phyloP scores from a whole-genome alignment of 1,140 invertebrate species.

The Mizuhopecten yessoensis region DNA sequence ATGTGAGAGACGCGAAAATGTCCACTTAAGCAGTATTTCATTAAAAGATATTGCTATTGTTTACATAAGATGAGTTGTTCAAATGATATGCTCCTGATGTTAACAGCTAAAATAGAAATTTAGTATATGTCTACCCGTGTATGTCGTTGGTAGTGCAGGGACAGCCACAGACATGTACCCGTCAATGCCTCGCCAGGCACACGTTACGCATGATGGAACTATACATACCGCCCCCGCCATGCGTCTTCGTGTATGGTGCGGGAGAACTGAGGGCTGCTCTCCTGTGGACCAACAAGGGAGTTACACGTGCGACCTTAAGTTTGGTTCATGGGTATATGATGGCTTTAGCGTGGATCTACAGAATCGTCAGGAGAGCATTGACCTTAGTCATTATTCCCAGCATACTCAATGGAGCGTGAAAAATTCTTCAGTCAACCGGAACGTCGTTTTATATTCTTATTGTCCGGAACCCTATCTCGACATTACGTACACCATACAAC shows the following conservation, averaged over 20 bases:
- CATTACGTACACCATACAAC: neutral
- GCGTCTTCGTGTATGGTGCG: neutral
- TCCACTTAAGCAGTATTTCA: too few relatives aligned
- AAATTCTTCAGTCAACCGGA: neutral
- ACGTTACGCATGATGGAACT: neutral
- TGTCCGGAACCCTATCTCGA: neutral
- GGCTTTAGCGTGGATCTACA: neutral
- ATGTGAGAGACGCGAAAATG: too few relatives aligned
- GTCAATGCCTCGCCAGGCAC: neutral
- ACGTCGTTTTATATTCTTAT: neutral
- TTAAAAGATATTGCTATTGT: too few relatives aligned
- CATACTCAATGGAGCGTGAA: neutral
- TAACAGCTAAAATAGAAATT: too few relatives aligned
- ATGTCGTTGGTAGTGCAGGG: neutral
- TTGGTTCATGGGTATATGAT: slow-evolving; percentile 2
- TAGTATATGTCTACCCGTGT: neutral
- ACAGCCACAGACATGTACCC: neutral
- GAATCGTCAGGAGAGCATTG: neutral
- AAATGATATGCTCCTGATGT: too few relatives aligned
- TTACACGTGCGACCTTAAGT: neutral
- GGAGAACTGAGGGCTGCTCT: neutral
- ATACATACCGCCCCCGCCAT: neutral
- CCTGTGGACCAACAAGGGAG: neutral
- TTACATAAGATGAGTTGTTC: too few relatives aligned
- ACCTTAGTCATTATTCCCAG: neutral